phyloP scores from a whole-genome alignment of 2,888 invertebrate species.

The Amiota communis region DNA sequence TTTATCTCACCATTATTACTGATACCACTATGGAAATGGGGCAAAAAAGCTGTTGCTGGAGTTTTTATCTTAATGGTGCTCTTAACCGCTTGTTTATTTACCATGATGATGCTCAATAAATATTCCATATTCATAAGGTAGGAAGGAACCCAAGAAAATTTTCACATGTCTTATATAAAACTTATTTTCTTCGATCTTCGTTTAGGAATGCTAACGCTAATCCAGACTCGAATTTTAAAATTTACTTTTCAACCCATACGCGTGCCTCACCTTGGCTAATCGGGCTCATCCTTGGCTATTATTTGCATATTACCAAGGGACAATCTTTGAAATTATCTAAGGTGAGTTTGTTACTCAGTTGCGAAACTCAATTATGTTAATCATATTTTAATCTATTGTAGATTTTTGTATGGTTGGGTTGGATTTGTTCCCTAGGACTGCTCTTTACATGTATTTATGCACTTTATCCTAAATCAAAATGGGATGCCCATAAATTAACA shows the following conservation, averaged over 20 bases:
- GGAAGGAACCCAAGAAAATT: neutral
- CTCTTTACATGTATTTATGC: constrained; percentile 50
- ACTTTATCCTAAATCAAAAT: constrained; percentile 47
- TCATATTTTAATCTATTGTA: neutral
- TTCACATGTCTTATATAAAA: too few species aligned
- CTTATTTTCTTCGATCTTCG: too few species aligned
- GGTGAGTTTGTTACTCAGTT: constrained; percentile 23
- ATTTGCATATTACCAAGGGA: constrained; percentile 43
- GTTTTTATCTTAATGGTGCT: constrained; percentile 54
- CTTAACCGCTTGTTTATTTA: constrained; percentile 49
- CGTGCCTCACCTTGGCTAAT: constrained; percentile 63
- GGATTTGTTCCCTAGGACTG: constrained; percentile 48
- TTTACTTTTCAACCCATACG: constrained; percentile 58
- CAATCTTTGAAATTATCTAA: neutral
- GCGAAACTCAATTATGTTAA: neutral
- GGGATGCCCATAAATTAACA: constrained; percentile 41
- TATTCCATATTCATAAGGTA: constrained; percentile 31
- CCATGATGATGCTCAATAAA: constrained; percentile 42
- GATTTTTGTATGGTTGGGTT: constrained; percentile 37
- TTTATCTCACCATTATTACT: constrained; percentile 75
- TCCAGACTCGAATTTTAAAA: constrained; percentile 22
- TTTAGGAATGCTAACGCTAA: too few species aligned
- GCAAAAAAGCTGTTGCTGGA: constrained; percentile 50
- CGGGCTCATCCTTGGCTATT: constrained; percentile 62
- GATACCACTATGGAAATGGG: constrained; percentile 71